These are phyloP conservation scores for Noctua janthe DNA, from an alignment of 2,888 invertebrate species.

Conservation along the genomic window DNA sequence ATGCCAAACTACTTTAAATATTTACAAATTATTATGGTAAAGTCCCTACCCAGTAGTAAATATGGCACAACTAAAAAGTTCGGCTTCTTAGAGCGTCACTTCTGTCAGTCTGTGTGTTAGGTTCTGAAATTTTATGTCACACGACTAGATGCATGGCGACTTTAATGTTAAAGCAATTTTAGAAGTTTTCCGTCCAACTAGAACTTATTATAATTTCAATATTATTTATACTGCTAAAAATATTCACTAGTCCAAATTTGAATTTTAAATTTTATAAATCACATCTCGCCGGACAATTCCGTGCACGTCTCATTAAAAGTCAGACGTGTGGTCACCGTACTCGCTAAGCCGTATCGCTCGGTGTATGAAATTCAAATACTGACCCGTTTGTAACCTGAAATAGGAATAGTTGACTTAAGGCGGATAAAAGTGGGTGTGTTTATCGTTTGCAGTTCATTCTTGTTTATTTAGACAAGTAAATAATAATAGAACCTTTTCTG, in stretches of 20 bases:
- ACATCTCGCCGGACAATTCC: slow-evolving; percentile 40
- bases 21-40: background rate
- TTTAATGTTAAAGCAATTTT: background rate
- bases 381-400: slow-evolving; percentile 55
- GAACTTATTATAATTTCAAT: background rate
- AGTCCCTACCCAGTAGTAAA: background rate
- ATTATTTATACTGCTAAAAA: background rate
- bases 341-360: slow-evolving; percentile 55
- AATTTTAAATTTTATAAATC: slow-evolving; percentile 50
- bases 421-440: slow-evolving; percentile 38
- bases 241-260: slow-evolving; percentile 15
- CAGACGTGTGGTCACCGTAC: slow-evolving; percentile 56
- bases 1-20: background rate
- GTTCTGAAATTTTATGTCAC: background rate
- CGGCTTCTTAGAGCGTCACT: background rate
- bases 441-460: slow-evolving; percentile 8
- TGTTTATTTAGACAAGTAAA: background rate
- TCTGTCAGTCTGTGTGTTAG: background rate
- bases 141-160: too few relatives aligned
- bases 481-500: background rate
- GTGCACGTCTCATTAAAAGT: slow-evolving; percentile 61
- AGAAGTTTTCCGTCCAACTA: background rate
- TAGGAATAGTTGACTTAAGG: slow-evolving; percentile 57
- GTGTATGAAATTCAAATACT: slow-evolving; percentile 69
- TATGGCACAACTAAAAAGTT: background rate